Conservation (phyloP, 2,797 vertebrate genomes). For the Prunella strophiata region DNA sequence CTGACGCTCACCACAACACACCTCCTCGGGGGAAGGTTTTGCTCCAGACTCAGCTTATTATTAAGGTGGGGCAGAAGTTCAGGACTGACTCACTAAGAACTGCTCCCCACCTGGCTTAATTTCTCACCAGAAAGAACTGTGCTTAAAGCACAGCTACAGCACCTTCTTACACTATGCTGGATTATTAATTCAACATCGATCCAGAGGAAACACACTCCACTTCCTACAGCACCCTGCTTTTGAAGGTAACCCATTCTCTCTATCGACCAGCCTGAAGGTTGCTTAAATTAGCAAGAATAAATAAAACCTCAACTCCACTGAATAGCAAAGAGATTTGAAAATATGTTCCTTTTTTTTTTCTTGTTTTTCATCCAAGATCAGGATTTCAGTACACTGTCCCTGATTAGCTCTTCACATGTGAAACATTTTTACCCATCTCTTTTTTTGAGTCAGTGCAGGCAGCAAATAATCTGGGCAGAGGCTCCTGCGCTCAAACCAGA, state of each 20-base stretch:
- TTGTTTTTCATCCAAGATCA: not conserved
- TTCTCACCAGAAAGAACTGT: not conserved
- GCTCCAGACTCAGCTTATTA: conserved; percentile 69
- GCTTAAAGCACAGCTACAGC: not conserved
- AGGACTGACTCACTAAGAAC: conserved; percentile 37
- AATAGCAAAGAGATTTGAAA: not conserved
- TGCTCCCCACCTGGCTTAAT: conserved; percentile 39
- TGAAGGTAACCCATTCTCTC: conserved; percentile 19
- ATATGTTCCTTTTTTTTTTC: not conserved
- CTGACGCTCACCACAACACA: conserved; percentile 75
- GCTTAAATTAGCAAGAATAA: conserved; percentile 27
- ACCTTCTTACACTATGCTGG: not conserved
- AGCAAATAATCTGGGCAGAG: not conserved
- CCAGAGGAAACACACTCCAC: not conserved
- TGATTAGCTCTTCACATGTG: not conserved
- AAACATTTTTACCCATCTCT: conserved; percentile 13
- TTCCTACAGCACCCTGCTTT: conserved; percentile 32
- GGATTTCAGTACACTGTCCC: not conserved
- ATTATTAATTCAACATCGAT: conserved; percentile 32
- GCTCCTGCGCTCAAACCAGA: not conserved
- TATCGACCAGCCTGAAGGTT: conserved; percentile 3
- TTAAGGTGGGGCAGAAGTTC: conserved; percentile 62
- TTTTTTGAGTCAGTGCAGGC: not conserved
- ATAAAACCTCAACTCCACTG: not conserved
- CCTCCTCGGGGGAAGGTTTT: conserved; percentile 75